Evolutionary conservation across 2,797 vertebrate genomes (phyloP).

Genomic region (Alectoris magna): DNA sequence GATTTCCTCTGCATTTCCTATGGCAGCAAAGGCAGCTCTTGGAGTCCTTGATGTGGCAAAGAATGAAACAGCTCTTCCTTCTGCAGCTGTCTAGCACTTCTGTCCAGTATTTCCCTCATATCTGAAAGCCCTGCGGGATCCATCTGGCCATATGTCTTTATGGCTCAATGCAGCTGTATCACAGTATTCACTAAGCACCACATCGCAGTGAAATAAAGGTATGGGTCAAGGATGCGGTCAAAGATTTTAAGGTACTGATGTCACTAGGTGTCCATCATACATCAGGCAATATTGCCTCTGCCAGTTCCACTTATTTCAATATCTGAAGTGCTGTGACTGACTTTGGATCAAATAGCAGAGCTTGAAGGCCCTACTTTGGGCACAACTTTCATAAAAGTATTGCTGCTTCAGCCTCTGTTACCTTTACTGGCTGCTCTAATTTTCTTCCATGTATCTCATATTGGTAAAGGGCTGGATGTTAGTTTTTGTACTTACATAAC

Average conservation of each 20-base stretch:
- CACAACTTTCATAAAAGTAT: not conserved
- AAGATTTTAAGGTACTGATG: not conserved
- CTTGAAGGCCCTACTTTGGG: not conserved
- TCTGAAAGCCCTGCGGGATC: not conserved
- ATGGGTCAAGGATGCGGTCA: not conserved
- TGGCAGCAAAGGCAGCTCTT: not conserved
- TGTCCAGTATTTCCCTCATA: not conserved
- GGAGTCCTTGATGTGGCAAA: not conserved
- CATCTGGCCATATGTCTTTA: rapidly evolving
- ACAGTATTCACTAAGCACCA: rapidly evolving
- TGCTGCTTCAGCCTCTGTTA: not conserved
- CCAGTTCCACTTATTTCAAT: not conserved
- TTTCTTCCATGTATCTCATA: not conserved
- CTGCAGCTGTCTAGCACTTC: not conserved
- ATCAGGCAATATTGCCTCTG: not conserved
- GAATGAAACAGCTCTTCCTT: not conserved
- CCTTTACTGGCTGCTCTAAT: not conserved
- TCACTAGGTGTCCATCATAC: not conserved
- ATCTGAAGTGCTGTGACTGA: not conserved
- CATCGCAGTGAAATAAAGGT: not conserved
- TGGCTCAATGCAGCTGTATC: not conserved
- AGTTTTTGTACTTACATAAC: not conserved
- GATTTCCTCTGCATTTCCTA: not conserved
- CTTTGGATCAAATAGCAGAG: not conserved
- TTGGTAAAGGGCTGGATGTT: not conserved